phyloP scores from a whole-genome alignment of 2,113 vertebrate genomes.

The Malaclemys terrapin region DNA sequence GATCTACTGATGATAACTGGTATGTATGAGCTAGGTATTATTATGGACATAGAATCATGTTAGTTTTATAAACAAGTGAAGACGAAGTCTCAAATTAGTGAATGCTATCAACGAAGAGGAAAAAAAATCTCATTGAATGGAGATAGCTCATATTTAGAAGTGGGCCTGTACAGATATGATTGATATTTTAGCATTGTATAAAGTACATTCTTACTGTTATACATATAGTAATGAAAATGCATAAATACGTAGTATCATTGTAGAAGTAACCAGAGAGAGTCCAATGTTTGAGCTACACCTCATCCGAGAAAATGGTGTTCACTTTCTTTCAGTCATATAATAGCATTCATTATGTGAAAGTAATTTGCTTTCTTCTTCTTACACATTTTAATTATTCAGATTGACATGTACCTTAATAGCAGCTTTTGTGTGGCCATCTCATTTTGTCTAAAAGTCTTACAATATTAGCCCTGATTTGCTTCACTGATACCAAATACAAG shows the following conservation, averaged over 20 bases:
- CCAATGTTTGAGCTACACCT: not conserved
- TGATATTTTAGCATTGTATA: not conserved
- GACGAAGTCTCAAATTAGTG: not conserved
- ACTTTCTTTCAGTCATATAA: not conserved
- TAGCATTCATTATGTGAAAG: not conserved
- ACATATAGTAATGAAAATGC: not conserved
- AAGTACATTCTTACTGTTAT: not conserved
- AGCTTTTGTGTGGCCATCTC: slow-evolving; percentile 4
- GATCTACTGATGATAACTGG: not conserved
- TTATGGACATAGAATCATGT: not conserved
- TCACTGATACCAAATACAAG: slow-evolving; percentile 28
- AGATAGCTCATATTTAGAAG: not conserved
- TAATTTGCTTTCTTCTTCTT: not conserved
- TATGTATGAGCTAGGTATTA: not conserved
- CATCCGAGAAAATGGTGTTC: not conserved
- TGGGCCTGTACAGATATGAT: not conserved
- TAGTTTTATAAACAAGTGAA: not conserved
- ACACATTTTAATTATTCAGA: not conserved
- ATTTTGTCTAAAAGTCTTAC: not conserved
- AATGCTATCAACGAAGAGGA: not conserved
- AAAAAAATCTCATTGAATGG: not conserved
- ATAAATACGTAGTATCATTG: not conserved
- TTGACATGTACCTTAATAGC: not conserved
- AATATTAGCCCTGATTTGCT: not conserved
- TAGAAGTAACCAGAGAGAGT: not conserved